Evolutionary conservation across 2,113 vertebrate species (phyloP).

Genomic region (Chamaea fasciata): DNA sequence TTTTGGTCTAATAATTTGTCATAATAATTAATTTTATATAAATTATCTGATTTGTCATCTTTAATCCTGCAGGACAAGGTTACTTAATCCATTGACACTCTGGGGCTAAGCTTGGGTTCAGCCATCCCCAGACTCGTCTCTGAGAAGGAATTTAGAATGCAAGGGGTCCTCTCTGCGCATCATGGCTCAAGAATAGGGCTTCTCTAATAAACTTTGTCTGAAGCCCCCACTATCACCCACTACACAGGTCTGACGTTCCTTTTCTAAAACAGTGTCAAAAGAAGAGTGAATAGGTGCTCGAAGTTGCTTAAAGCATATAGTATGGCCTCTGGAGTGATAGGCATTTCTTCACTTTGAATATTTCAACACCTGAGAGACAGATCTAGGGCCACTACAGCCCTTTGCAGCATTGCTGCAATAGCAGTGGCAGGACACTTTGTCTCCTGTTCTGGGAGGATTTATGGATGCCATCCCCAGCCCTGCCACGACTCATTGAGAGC

Average conservation of each 20-base stretch:
- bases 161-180: neutral
- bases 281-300: neutral
- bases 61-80: neutral
- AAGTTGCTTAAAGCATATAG: neutral
- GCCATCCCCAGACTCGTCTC: too few relatives aligned
- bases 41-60: neutral
- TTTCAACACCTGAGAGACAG: neutral
- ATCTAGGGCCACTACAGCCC: neutral
- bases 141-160: neutral
- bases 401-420: neutral
- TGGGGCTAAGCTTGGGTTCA: neutral
- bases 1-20: neutral
- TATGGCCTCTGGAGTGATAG: neutral
- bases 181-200: neutral
- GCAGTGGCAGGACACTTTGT: neutral
- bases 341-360: neutral
- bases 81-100: neutral
- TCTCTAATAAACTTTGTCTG: neutral
- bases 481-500: neutral
- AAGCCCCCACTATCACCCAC: neutral
- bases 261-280: neutral
- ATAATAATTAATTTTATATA: neutral
- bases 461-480: neutral
- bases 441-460: neutral
- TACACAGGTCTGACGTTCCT: neutral